Evolutionary conservation across 1,140 invertebrate genomes (phyloP), one percentile per base, ranked within the genome.

Genomic region (Cherax quadricarinatus): DNA sequence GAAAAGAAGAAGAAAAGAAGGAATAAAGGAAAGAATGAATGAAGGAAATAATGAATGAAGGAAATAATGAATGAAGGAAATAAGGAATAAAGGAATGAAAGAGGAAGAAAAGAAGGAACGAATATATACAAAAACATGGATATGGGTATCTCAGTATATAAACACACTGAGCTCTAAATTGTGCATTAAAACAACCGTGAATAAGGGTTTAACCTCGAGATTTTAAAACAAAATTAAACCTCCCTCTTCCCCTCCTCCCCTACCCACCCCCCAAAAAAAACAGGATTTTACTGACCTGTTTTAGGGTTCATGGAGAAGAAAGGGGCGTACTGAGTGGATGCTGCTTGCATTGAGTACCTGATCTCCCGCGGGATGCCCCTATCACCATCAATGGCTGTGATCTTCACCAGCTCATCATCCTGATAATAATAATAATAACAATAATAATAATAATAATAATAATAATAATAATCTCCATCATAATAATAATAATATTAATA

Each of bases 401-500:
- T 24, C 66, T 70, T 73, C 24, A 89, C 80, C 66, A 89, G 53
- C 80, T 89, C 88, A 48, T 89, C 88, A 30, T 73, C 88, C 88
- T 89, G 60, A 24, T 21, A 30, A 79, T 7, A 81, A 41, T 41
- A 41, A 41, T 41, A 41, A 41, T 41, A 41, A 41, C 12, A 41
- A 73, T 49, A 18, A 83, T 30, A 80, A n/a, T 14, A 24, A 80
- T 14, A 41, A 41, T 41, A 41, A 41, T 24, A 78, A 78, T 41
- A 41, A 41, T 41, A 41, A 41, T 41, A 41, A 41, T 41, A 41
- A 41, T n/a, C n/a, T n/a, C n/a, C n/a, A n/a, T n/a, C n/a, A n/a
- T 41, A 41, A 41, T 1, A 41, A 41, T 41, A 41, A 41, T 41
- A 41, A 41, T 41, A 1, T 1, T 41, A 1, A 41, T 41, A 1